Conservation (phyloP, 2,113 vertebrate genomes). For the Phainopepla nitens region DNA sequence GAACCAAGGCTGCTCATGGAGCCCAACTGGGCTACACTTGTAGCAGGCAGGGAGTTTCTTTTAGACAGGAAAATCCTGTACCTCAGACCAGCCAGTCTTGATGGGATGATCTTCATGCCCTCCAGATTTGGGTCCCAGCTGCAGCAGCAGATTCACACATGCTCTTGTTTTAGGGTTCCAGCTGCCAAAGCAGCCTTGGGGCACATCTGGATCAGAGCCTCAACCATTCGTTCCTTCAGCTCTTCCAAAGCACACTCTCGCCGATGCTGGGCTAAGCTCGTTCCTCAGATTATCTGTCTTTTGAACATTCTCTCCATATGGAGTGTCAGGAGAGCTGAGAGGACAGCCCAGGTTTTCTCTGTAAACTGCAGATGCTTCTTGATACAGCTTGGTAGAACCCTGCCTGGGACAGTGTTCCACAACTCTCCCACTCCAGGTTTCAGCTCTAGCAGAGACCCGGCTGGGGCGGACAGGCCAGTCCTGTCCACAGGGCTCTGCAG, state of each 20-base stretch:
- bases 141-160: background rate
- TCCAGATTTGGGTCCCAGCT: background rate
- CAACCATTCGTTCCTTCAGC: background rate
- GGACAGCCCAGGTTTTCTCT: background rate
- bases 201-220: rapidly evolving
- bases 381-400: background rate
- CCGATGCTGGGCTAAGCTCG: background rate
- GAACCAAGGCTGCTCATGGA: background rate
- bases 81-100: background rate
- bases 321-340: background rate
- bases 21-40: background rate
- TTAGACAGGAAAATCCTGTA: background rate
- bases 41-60: background rate
- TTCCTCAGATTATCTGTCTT: background rate
- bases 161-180: background rate
- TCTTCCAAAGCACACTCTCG: background rate
- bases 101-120: background rate
- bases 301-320: background rate
- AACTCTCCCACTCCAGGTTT: rapidly evolving
- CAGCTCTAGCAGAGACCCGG: background rate
- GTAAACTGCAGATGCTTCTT: background rate
- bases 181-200: background rate
- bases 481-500: background rate
- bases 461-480: background rate
- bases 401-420: rapidly evolving